phyloP scores from a whole-genome alignment of 1,140 invertebrate genomes.

The Heliconius nattereri region DNA sequence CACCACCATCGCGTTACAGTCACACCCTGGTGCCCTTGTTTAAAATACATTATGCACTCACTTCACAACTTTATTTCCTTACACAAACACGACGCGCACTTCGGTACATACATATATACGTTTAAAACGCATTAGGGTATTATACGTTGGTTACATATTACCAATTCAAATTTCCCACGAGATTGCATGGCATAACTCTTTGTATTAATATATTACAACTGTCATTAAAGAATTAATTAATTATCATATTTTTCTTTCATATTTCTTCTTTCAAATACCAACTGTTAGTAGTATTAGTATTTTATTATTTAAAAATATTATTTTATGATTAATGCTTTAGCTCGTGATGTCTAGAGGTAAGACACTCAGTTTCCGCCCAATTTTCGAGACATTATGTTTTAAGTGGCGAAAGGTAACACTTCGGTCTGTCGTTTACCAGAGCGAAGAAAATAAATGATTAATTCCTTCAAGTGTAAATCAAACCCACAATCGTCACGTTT shows the following conservation, averaged over 20 bases:
- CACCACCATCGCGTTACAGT: too few relatives aligned
- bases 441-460: neutral
- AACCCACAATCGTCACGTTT: neutral
- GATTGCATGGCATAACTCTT: neutral
- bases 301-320: too few relatives aligned
- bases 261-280: too few relatives aligned
- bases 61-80: neutral
- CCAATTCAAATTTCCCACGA: constrained; percentile 7
- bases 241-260: too few relatives aligned
- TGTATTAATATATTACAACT: neutral
- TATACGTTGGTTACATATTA: neutral
- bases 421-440: neutral
- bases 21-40: too few relatives aligned
- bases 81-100: neutral
- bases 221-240: too few relatives aligned
- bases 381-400: neutral
- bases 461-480: neutral
- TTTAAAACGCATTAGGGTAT: neutral
- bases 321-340: too few relatives aligned
- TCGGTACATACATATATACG: neutral
- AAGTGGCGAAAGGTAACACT: neutral
- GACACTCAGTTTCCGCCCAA: neutral
- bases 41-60: too few relatives aligned
- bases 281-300: too few relatives aligned
- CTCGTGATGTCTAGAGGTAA: too few relatives aligned